These are phyloP conservation scores for Teinopalpus imperialis DNA, from an alignment of 2,888 invertebrate species.

Conservation along the genomic window DNA sequence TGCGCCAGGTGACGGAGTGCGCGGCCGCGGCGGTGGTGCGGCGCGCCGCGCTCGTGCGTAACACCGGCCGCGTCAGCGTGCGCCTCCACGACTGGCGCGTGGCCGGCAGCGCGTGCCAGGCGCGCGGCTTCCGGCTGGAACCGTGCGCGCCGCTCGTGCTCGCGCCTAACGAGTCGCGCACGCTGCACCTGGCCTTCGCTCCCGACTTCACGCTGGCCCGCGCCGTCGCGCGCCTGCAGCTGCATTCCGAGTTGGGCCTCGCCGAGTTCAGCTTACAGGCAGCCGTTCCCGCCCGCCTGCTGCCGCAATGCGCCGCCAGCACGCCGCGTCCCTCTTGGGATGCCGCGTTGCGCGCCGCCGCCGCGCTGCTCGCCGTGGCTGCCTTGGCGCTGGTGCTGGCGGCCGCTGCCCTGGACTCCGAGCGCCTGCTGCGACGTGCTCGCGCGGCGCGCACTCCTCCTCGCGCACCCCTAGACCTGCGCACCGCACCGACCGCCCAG, in stretches of 20 bases:
- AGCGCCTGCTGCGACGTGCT: constrained; percentile 40
- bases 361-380: constrained; percentile 49
- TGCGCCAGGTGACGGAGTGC: constrained; percentile 85
- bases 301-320: constrained; percentile 42
- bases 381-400: constrained; percentile 52
- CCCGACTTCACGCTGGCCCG: constrained; percentile 60
- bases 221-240: constrained; percentile 42
- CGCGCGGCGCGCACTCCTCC: constrained; percentile 33
- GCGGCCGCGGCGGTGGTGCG: constrained; percentile 83
- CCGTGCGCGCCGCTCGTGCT: constrained; percentile 59
- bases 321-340: constrained; percentile 78
- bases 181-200: constrained; percentile 51
- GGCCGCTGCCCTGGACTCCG: constrained; percentile 48
- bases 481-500: constrained; percentile 26
- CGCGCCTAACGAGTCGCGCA: constrained; percentile 56
- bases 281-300: constrained; percentile 46
- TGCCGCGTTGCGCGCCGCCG: constrained; percentile 78
- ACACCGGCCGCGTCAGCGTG: constrained; percentile 95
- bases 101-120: constrained; percentile 53
- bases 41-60: constrained; percentile 91
- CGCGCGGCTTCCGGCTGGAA: constrained; percentile 58
- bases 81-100: constrained; percentile 78
- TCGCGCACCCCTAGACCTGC: constrained; percentile 42
- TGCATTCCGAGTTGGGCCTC: constrained; percentile 42
- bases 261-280: constrained; percentile 44